Base-by-base conservation (phyloP, 2,797 vertebrate genomes). In the Diplodus sargus region DNA sequence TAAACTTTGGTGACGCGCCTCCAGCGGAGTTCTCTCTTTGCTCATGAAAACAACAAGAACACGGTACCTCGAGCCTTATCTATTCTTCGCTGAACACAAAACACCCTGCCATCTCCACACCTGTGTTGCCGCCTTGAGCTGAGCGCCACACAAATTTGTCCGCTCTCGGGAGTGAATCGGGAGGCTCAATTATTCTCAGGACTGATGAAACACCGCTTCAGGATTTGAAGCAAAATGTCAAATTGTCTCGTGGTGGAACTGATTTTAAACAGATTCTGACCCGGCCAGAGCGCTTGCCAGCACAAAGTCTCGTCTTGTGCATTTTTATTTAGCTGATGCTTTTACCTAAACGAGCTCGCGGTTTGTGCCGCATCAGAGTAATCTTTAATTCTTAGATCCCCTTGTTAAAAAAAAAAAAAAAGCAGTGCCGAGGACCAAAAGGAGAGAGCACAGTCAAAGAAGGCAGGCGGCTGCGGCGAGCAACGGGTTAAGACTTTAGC, bases 1-100 rank as follows among this genome's bases (percentile, higher is more conserved):
- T 93, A 93, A 95, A 91, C 84, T 88, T 34, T 79, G 64, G 87
- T 92, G 89, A 88, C 51, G 74, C 61, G 86, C 87, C 85, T 90
- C 87, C 72, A 92, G 92, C 86, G 14, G 64, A 91, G 81, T 89
- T 89, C 85, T 89, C 85, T 81, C 75, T 92, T 83, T 85, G 78
- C 85, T 76, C 74, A 69, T 73, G 76, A 89, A 87, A 87, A 90
- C 85, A 92, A 84, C 78, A 87, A 76, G 84, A 91, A 90, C 70
- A 80, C 68, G 83, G 64, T 58, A 85, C 79, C 83, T 81, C 58
- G 16, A 90, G 77, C 79, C 81, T 78, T 68, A 89, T 92, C 84
- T 89, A 58, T 79, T 88, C 69, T 79, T 84, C 30, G 28, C 76
- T 87, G 74, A 86, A 87, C 82, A 87, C 86, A 89, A 91, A 90